Conservation (phyloP, 2,113 vertebrate species). For the Megaceryle torquata region DNA sequence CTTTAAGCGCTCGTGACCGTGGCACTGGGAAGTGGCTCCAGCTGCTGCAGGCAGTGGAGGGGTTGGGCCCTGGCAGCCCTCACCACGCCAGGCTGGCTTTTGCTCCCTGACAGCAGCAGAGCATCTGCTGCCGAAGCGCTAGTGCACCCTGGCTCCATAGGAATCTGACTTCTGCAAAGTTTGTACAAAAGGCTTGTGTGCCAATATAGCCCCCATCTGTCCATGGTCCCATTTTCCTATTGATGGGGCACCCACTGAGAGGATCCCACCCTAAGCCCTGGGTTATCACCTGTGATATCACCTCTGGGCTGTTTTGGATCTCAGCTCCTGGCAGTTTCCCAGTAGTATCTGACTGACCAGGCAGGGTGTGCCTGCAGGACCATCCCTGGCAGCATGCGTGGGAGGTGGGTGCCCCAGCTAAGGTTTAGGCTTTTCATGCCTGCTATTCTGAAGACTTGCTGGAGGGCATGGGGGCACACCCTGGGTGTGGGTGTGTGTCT, state of each 20-base stretch:
- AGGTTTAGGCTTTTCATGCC: rapidly evolving
- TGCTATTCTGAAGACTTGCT: background rate
- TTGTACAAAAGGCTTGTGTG: background rate
- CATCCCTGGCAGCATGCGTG: background rate
- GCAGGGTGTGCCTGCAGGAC: background rate
- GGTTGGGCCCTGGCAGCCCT: background rate
- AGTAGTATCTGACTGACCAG: background rate
- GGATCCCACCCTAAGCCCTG: background rate
- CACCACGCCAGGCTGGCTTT: background rate
- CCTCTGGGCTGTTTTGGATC: background rate
- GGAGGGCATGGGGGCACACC: background rate
- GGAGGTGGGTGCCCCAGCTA: background rate
- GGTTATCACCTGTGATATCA: too few species aligned
- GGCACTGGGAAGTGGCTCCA: background rate
- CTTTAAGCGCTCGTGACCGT: background rate
- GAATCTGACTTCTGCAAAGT: background rate
- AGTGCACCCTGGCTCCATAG: background rate
- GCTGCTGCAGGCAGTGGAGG: background rate
- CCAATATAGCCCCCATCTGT: background rate
- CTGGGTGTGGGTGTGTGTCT: background rate
- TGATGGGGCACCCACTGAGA: background rate
- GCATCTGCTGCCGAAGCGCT: background rate
- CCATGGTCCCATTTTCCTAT: background rate
- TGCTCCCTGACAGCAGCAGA: background rate
- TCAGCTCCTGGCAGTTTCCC: background rate